These are phyloP conservation scores for Caenorhabditis wallacei DNA, from an alignment of 2,888 invertebrate species.

Conservation along the genomic window DNA sequence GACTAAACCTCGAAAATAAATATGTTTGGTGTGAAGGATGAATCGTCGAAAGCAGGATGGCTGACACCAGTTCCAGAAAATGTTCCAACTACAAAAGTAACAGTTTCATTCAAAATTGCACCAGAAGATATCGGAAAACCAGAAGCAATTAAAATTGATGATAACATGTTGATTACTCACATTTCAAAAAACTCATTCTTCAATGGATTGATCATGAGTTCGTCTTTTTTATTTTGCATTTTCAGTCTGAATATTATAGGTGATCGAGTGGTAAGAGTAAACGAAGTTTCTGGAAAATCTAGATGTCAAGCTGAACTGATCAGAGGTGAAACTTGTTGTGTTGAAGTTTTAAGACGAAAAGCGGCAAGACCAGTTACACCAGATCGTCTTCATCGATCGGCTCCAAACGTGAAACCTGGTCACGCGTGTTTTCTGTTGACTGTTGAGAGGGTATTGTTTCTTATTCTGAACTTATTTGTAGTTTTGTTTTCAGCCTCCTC, in stretches of 20 bases:
- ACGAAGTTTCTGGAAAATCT: slow-evolving; percentile 11
- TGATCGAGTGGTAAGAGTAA: slow-evolving; percentile 25
- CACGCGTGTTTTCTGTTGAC: slow-evolving; percentile 14
- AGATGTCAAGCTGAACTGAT: slow-evolving; percentile 13
- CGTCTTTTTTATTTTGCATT: no score
- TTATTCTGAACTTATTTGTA: neutral
- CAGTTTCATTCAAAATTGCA: no score
- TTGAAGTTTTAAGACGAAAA: slow-evolving; percentile 30
- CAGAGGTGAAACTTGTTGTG: slow-evolving; percentile 12
- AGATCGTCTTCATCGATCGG: neutral
- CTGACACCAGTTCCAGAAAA: no score
- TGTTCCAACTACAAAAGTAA: no score
- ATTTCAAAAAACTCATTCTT: no score
- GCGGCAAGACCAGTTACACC: slow-evolving; percentile 4
- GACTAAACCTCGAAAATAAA: no score
- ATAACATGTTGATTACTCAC: no score
- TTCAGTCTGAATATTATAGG: slow-evolving; percentile 1
- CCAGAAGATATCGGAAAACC: no score
- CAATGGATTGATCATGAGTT: neutral
- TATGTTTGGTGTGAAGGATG: no score
- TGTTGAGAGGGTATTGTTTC: slow-evolving; percentile 18
- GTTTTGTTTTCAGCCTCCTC: slow-evolving; percentile 3
- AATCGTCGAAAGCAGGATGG: no score
- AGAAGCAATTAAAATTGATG: no score
- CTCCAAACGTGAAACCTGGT: neutral